Base-by-base conservation (phyloP, 2,113 vertebrate species). In the Fukomys damarensis region DNA sequence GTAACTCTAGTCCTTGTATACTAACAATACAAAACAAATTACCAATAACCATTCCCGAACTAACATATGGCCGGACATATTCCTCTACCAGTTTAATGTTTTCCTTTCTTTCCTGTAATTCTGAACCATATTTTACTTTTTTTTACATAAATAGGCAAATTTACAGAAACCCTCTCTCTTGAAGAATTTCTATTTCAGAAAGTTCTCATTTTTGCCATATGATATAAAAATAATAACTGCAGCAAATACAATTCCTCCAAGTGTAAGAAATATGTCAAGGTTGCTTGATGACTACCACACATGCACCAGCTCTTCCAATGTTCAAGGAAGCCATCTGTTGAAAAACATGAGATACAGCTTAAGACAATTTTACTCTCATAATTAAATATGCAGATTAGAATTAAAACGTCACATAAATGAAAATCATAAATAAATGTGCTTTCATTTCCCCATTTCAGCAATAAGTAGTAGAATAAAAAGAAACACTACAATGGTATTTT, bases 301-400 rank as follows among this genome's bases (percentile, higher is more conserved):
- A 99, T 88, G 99, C 99, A 85, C 99, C 99, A 56, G 99, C 99
- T 98, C 99, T 98, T 90, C 99, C 99, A 88, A 99, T 99, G 95
- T 99, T 99, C 98, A 99, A 95, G 72, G 99, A 99, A 82, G 99
- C 98, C 99, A 99, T 99, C 99, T 99, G 98, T 96, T 96, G 65
- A 95, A 95, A 97, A 80, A 97, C n/a, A 97, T 52, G 86, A 12
- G 95, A 96, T 61, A 97, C 70, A 96, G 84, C 0, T 89, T 30
- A 95, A 93, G 2, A 86, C n/a, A 66, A 43, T 49, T 26, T 19
- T 90, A 68, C 6, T 52, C 11, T 30, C 24, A 7, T n/a, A 19
- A 6, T 65, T 88, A 87, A 93, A 24, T 59, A 96, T 19, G 38
- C 2, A 72, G 26, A 38, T 54, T 61, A 10, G 38, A 66, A 54